These are phyloP conservation scores for Engystomops pustulosus DNA, from an alignment of 2,113 vertebrate genomes.

Conservation along the genomic window DNA sequence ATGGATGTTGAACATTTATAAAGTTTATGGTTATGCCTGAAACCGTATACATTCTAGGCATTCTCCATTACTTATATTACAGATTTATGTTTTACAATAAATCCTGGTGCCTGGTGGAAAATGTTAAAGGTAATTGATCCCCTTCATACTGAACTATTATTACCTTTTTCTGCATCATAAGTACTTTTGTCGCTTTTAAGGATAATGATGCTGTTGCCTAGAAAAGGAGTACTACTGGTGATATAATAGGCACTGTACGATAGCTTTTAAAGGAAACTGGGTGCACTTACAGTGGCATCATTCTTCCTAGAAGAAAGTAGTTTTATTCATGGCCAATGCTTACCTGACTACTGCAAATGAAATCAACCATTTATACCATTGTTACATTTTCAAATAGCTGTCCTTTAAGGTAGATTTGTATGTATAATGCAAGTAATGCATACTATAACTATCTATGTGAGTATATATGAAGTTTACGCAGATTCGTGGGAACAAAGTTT, in stretches of 20 bases:
- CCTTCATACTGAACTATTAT: constrained; percentile 40
- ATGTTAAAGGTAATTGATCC: constrained; percentile 46
- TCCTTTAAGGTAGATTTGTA: neutral
- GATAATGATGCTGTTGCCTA: constrained; percentile 41
- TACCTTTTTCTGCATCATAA: constrained; percentile 33
- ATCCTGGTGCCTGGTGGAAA: constrained; percentile 41
- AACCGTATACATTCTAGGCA: constrained; percentile 36
- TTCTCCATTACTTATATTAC: constrained; percentile 29
- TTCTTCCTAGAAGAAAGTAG: constrained; percentile 4
- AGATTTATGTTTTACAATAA: constrained; percentile 48
- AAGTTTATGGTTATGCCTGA: constrained; percentile 50
- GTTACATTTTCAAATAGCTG: constrained; percentile 1
- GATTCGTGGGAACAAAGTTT: no score
- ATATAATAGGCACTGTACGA: constrained; percentile 23
- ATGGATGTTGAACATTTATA: constrained; percentile 34
- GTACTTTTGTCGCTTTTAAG: constrained; percentile 43
- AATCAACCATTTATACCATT: neutral
- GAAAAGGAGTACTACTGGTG: constrained; percentile 19
- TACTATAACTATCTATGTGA: no score
- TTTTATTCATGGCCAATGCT: constrained; percentile 2
- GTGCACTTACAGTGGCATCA: constrained; percentile 27
- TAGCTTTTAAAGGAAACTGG: constrained; percentile 35
- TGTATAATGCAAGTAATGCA: no score
- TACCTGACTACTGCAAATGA: neutral
- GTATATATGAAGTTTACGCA: no score